Percentiles rank a stretch among this genome's conserved stretches.
Conservation (phyloP, 1,140 invertebrate species). For the Listronotus bonariensis region DNA sequence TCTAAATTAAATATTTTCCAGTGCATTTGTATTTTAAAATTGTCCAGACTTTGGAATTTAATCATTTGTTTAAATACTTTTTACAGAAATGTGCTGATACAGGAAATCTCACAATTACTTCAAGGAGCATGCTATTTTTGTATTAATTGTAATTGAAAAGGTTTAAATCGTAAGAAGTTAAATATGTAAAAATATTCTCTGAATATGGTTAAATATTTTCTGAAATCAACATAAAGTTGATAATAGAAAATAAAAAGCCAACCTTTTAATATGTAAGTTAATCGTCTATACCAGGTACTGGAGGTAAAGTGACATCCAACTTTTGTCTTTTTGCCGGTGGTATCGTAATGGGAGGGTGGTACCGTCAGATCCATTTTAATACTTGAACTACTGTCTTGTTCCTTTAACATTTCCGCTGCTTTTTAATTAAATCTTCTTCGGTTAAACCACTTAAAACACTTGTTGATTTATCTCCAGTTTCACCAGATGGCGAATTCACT, state of each 20-base stretch:
- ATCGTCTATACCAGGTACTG: slow-evolving; percentile 38
- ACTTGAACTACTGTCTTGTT: slow-evolving; percentile 27
- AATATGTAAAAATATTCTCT: neutral
- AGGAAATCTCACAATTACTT: no score
- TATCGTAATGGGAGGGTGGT: neutral
- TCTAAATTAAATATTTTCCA: no score
- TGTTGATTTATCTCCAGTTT: slow-evolving; percentile 41
- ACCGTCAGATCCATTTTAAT: slow-evolving; percentile 4
- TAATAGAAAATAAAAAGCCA: neutral
- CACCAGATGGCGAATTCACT: slow-evolving; percentile 12
- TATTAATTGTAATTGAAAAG: no score
- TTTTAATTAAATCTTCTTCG: slow-evolving; percentile 63
- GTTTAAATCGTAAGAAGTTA: no score
- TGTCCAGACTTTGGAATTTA: no score
- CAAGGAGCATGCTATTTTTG: no score
- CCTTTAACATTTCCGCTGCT: slow-evolving; percentile 62
- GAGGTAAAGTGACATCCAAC: slow-evolving; percentile 29
- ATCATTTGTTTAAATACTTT: no score
- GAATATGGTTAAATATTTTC: neutral
- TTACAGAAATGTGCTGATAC: no score
- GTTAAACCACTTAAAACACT: slow-evolving; percentile 60
- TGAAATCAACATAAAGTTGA: neutral
- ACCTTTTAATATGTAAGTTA: neutral
- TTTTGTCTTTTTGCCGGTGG: slow-evolving; percentile 15
- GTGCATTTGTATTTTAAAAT: no score